Base-by-base conservation (phyloP, 1,140 invertebrate genomes). In the Drosophila subobscura region DNA sequence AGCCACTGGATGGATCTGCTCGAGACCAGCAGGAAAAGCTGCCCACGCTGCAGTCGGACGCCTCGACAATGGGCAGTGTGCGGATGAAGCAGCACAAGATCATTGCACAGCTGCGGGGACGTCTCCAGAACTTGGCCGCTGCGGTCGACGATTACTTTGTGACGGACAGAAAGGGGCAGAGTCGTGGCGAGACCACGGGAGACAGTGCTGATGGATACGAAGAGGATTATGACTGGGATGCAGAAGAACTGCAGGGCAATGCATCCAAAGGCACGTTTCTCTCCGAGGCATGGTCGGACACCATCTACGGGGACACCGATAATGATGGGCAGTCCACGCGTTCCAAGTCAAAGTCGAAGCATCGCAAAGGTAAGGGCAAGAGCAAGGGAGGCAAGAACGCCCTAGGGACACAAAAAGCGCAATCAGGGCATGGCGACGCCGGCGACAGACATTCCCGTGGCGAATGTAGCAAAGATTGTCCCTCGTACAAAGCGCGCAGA, bases 21-120 rank as follows among this genome's bases (percentile, higher is more conserved):
- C 10, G 6, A 12, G 8, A 16, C 10, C 5, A 44, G 7, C 8
- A 33, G 3, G n/a, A 41, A 2, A 50, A 65, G 10, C 5, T 83
- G 14, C 76, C 72, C 41, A 66, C 22, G 0, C 41, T 84, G 22
- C 5, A 44, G n/a, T 33, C 12, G 7, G 80, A 84, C 10, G 58
- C 75, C 1, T n/a, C 47, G 1, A 50, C 22, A 4, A 1, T 75
- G 29, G 75, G 74, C 0, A 63, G 66, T 20, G 75, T 79, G 16
- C 71, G 78, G 0, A 14, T 14, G 2, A 68, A 72, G 23, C 84
- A 84, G 46, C 56, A 54, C 3, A 53, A 64, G 44, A 84, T 84
- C 20, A 67, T 84, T 1, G 23, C 5, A 0, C 52, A 79, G 22
- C 27, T 84, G 12, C 54, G 80, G n/a, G 40, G 46, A 5, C 44